Percentiles rank a stretch among this genome's conserved stretches.
Evolutionary conservation across 1,140 invertebrate genomes (phyloP).

Genomic region (Pseudomyrmex pallidus): DNA sequence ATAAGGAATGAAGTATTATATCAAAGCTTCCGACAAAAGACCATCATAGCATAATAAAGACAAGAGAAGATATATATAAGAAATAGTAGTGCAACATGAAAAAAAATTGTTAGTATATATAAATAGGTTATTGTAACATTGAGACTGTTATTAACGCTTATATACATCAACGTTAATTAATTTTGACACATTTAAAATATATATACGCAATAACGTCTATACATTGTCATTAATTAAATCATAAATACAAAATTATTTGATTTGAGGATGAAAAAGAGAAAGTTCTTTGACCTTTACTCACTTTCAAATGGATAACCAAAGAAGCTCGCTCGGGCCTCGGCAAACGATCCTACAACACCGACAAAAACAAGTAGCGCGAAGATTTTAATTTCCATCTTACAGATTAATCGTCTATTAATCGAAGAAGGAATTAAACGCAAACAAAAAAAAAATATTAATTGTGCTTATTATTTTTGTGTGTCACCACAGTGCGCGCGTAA

Average conservation of each 20-base stretch:
- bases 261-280: neutral
- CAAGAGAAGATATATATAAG: too few relatives aligned
- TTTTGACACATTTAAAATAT: neutral
- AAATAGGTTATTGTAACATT: neutral
- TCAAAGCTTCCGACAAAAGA: too few relatives aligned
- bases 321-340: neutral
- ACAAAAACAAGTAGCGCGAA: constrained; percentile 63
- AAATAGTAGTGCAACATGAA: too few relatives aligned
- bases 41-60: too few relatives aligned
- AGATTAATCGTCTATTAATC: constrained; percentile 16
- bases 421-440: constrained; percentile 6
- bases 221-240: constrained; percentile 19
- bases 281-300: constrained; percentile 48
- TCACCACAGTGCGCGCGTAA: constrained; percentile 46
- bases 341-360: constrained; percentile 54
- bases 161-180: neutral
- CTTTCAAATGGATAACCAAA: constrained; percentile 42
- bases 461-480: constrained; percentile 17
- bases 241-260: constrained; percentile 7
- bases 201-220: neutral
- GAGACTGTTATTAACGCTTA: neutral
- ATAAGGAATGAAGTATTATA: too few relatives aligned
- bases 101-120: neutral
- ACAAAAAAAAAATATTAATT: constrained; percentile 6
- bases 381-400: constrained; percentile 56